Evolutionary conservation across 2,797 vertebrate species (phyloP), one percentile per base, ranked within the genome.

Genomic region (Aselliscus stoliczkanus): DNA sequence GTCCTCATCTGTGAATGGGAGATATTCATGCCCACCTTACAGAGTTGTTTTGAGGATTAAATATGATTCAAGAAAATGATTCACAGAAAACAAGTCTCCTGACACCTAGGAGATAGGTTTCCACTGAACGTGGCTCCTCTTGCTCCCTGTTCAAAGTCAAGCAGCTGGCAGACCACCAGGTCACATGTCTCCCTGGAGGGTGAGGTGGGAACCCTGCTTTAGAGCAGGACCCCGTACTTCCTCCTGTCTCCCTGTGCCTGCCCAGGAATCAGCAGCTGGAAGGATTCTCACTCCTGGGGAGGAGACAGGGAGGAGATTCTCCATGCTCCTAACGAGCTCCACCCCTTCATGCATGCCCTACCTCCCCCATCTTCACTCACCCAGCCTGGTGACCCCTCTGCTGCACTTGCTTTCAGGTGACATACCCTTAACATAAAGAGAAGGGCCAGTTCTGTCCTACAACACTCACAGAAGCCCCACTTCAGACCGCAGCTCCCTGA

Each of bases 91-190:
- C 37, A 77, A 81, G 64, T 9, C 9, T n/a, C 31, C 47, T 8
- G 50, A 60, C 58, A 54, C 7, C 4, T 0, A 39, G 58, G 65
- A 83, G 15, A 39, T 1, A 12, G 81, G 9, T 65, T 27, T 64
- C 50, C 82, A 20, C 29, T 18, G 23, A 88, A 42, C 27, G 29
- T 29, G 67, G 10, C 27, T 76, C 11, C n/a, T 56, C 82, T 56
- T 82, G 47, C 12, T 92, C 37, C 34, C 77, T 54, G 60, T 25
- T 39, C 85, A 23, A 92, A 80, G 42, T 70, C 64, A 88, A 73
- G 67, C 73, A 18, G 11, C 67, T 34, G 7, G 29, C 39, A 82
- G 47, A 50, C n/a, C 7, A 20, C 25, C 18, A 9, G 67, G 21
- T 75, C 37, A 76, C 23, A 50, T 14, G 27, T 44, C 39, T 54